A percentile compares a stretch with the other conserved stretches of the same genome.
These are phyloP conservation scores for Drosophila pruinosa DNA, from an alignment of 1,140 invertebrate genomes.

Conservation along the genomic window DNA sequence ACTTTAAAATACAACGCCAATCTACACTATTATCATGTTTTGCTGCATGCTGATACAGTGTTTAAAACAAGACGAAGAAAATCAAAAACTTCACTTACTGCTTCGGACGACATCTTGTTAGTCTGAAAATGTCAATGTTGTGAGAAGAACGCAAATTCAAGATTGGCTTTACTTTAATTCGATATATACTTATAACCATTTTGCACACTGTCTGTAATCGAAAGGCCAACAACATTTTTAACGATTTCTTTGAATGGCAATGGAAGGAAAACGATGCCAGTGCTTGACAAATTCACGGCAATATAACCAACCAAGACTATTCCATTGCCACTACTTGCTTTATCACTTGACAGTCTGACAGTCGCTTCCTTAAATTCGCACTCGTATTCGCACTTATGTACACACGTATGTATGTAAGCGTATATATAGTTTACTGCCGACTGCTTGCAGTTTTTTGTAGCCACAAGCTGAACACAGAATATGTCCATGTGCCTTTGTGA, in stretches of 20 bases:
- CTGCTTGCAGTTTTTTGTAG: slow-evolving; percentile 18
- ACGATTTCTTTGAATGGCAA: slow-evolving; percentile 12
- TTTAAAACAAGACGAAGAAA: not conserved
- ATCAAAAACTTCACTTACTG: no score
- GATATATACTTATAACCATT: not conserved
- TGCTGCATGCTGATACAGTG: not conserved
- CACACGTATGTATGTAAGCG: no score
- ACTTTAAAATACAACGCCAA: not conserved
- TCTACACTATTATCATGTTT: not conserved
- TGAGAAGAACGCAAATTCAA: no score
- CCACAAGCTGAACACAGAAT: slow-evolving; percentile 47
- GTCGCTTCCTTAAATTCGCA: slow-evolving; percentile 20
- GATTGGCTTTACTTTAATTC: no score
- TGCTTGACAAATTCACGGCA: slow-evolving; percentile 31
- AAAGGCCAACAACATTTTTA: not conserved
- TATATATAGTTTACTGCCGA: slow-evolving; percentile 31
- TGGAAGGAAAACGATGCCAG: slow-evolving; percentile 25
- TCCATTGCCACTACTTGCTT: slow-evolving; percentile 25
- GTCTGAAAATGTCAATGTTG: no score
- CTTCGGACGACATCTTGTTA: no score
- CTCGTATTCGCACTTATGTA: slow-evolving; percentile 10
- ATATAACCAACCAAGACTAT: slow-evolving; percentile 3
- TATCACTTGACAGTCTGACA: slow-evolving; percentile 48
- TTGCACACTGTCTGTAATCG: not conserved
- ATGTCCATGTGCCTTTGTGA: slow-evolving; percentile 50